Percentiles rank a stretch among this genome's conserved stretches.
phyloP scores from a whole-genome alignment of 2,797 vertebrate genomes.

The Decapterus maruadsi region DNA sequence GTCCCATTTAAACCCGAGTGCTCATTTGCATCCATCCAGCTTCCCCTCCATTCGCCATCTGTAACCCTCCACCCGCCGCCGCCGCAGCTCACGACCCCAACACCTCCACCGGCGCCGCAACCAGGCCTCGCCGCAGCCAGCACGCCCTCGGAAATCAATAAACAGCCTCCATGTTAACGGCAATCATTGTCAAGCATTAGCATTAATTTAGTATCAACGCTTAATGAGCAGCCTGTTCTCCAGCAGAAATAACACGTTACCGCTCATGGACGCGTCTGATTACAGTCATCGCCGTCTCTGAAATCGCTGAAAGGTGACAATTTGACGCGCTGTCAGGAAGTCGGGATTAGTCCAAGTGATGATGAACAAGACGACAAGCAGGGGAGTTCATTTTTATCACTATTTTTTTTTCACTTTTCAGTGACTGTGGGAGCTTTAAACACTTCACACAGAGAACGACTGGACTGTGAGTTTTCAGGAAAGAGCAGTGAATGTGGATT shows the following conservation, averaged over 20 bases:
- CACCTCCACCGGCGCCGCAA: background rate
- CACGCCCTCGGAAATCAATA: background rate
- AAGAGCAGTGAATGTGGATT: no score
- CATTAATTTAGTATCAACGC: background rate
- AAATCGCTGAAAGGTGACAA: no score
- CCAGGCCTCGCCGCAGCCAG: background rate
- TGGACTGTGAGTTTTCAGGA: no score
- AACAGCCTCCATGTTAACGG: background rate
- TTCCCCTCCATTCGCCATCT: conserved; percentile 18
- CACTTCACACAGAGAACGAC: no score
- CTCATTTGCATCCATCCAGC: conserved; percentile 58
- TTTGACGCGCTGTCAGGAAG: no score
- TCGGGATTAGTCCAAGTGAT: no score
- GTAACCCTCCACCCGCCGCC: background rate
- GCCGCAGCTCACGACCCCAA: background rate
- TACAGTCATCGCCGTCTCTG: no score
- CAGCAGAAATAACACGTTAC: background rate
- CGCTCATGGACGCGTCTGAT: no score
- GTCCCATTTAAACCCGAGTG: conserved; percentile 53
- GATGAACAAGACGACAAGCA: no score
- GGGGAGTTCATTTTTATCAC: no score
- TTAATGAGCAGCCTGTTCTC: background rate
- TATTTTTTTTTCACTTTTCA: no score
- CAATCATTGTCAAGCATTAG: background rate
- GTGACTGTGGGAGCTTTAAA: no score